These are phyloP conservation scores for Drosophila kepulauana DNA, from an alignment of 1,140 invertebrate species.

Conservation along the genomic window DNA sequence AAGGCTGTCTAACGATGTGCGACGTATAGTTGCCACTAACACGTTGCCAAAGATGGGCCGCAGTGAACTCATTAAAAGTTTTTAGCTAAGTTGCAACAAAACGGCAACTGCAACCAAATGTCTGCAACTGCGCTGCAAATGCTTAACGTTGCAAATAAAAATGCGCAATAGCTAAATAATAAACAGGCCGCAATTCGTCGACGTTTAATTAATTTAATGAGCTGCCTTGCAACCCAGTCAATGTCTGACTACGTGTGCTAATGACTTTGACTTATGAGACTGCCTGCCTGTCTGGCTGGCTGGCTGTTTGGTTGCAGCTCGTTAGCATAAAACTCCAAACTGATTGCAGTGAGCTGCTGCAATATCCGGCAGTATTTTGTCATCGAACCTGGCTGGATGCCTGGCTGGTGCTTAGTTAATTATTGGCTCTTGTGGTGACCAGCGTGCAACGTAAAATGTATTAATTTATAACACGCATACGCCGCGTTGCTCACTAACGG, in stretches of 20 bases:
- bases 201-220: conserved; percentile 81
- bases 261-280: conserved; percentile 50
- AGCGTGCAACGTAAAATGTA: conserved; percentile 51
- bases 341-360: conserved; percentile 23
- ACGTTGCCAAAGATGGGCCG: conserved; percentile 43
- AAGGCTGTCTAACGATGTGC: conserved; percentile 65
- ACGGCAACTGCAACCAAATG: conserved; percentile 12
- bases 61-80: conserved; percentile 82
- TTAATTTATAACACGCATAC: conserved; percentile 67
- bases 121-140: conserved; percentile 42
- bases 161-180: conserved; percentile 50
- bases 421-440: conserved; percentile 60
- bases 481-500: conserved; percentile 38
- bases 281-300: background rate
- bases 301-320: conserved; percentile 28
- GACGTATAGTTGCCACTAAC: conserved; percentile 9
- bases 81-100: conserved; percentile 64
- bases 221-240: conserved; percentile 46
- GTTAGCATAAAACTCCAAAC: conserved; percentile 32
- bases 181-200: conserved; percentile 38
- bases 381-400: conserved; percentile 18
- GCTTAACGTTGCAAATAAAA: conserved; percentile 48
- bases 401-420: conserved; percentile 64
- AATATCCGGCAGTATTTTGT: conserved; percentile 36
- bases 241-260: conserved; percentile 33